Percentiles rank a stretch among this genome's conserved stretches.
phyloP scores from a whole-genome alignment of 2,113 vertebrate species.

The Ranitomeya imitator region DNA sequence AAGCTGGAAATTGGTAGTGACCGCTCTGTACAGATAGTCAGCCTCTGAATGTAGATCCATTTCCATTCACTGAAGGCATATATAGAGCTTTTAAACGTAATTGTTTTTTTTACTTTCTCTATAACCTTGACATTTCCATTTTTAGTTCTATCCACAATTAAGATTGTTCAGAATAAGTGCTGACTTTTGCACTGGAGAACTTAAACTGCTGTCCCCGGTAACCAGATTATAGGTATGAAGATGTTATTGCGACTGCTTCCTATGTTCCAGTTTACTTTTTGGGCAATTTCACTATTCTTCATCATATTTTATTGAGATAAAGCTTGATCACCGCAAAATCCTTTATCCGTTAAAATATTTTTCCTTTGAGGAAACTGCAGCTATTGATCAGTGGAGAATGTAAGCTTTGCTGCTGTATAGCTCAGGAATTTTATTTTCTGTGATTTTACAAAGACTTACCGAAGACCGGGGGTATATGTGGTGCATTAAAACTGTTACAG shows the following conservation, averaged over 20 bases:
- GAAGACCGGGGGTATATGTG: background rate
- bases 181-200: too few species aligned
- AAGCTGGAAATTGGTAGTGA: background rate
- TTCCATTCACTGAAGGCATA: background rate
- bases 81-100: background rate
- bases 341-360: background rate
- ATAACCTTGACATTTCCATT: too few species aligned
- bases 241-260: background rate
- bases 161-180: too few species aligned
- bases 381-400: slow-evolving; percentile 3
- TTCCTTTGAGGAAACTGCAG: background rate
- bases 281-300: background rate
- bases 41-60: background rate
- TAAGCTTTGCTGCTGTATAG: slow-evolving; percentile 21
- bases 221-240: background rate
- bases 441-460: background rate
- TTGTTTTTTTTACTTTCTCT: too few species aligned
- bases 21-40: background rate
- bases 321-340: background rate
- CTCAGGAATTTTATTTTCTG: slow-evolving; percentile 35
- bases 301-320: background rate
- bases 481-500: background rate
- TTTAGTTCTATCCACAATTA: too few species aligned
- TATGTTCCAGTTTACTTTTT: background rate
- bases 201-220: background rate